Conservation (phyloP, 2,113 vertebrate genomes). For the Riparia riparia region DNA sequence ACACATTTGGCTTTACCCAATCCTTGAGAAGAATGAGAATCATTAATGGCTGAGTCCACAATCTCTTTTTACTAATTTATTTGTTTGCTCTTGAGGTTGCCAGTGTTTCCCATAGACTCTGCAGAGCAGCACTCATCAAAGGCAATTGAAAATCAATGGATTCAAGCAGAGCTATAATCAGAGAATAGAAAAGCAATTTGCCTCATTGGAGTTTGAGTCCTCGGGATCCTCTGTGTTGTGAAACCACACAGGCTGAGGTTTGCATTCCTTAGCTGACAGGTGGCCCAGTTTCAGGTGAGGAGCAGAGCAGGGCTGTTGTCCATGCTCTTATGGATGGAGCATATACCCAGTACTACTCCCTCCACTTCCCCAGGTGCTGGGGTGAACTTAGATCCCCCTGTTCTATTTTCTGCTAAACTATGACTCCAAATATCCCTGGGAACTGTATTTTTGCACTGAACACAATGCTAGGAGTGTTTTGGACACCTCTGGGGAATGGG, state of each 20-base stretch:
- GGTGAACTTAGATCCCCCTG: neutral
- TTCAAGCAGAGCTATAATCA: neutral
- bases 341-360: neutral
- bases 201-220: neutral
- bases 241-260: neutral
- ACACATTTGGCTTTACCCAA: neutral
- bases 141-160: neutral
- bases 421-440: neutral
- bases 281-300: neutral
- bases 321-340: neutral
- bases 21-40: neutral
- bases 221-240: neutral
- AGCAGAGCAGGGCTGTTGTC: neutral
- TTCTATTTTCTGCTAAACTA: neutral
- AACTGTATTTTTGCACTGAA: neutral
- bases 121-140: neutral
- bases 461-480: neutral
- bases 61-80: neutral
- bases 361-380: neutral
- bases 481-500: neutral
- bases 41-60: neutral
- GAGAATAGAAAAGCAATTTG: neutral
- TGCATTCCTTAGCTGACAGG: neutral
- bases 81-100: neutral
- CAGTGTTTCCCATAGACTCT: neutral